Evolutionary conservation across 2,797 vertebrate species (phyloP), one percentile per base, ranked within the genome.

Genomic region (Ataeniobius toweri): DNA sequence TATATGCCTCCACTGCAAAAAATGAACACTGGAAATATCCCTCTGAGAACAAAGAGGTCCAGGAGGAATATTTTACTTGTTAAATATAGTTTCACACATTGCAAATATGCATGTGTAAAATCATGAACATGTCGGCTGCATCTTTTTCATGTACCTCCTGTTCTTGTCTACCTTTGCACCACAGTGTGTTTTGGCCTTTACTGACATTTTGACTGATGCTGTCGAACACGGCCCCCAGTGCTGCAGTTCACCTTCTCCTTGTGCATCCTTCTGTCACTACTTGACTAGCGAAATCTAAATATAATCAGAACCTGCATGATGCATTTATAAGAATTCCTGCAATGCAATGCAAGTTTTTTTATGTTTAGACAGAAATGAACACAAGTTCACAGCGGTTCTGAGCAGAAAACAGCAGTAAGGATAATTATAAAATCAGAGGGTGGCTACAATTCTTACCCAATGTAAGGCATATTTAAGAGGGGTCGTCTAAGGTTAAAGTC

Each of bases 181-280:
- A 44, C 50, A 28, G 10, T 24, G 18, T 72, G 28, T 71, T 77
- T 74, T 22, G 48, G 51, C 71, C 28, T 80, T 73, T 59, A 1
- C 44, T 78, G 69, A 58, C 55, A 80, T 80, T 78, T 73, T 46
- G 39, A 28, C 63, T 28, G 24, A 70, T 70, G 44, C 8, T 69
- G 44, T 48, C 6, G 41, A 70, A 70, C 6, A 70, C 44, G n/a
- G 39, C 7, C n/a, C 22, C 67, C 24, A 6, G 6, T 28, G 5
- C 63, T 50, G 75, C 65, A 79, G 36, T 39, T 22, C 51, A 67
- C 56, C 36, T 56, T 13, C 55, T 79, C 67, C 26, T 65, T 48
- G 3, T 79, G 74, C 77, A 80, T 55, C 65, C 36, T 68, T 28
- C 53, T 76, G 48, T 74, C n/a, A 20, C 1, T 41, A 9, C 36